Conservation (phyloP, 2,797 vertebrate species). For the Argya squamiceps region DNA sequence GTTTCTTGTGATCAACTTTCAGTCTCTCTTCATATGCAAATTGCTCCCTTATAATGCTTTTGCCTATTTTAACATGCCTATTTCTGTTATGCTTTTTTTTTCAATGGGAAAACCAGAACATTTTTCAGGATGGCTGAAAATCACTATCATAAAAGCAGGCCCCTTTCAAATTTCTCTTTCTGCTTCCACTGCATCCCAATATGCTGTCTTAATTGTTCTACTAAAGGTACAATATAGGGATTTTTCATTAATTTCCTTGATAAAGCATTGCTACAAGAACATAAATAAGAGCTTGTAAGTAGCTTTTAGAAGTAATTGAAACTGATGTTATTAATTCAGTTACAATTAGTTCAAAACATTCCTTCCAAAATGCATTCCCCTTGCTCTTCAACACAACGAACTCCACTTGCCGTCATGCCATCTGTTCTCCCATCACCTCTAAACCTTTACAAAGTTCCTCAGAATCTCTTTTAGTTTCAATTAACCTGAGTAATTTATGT, state of each 20-base stretch:
- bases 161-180: not conserved
- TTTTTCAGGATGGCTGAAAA: not conserved
- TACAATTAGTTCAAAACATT: conserved; percentile 22
- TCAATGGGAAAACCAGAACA: not conserved
- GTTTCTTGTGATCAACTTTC: not conserved
- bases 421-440: conserved; percentile 48
- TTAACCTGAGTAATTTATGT: conserved; percentile 66
- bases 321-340: not conserved
- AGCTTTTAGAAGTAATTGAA: not conserved
- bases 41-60: not conserved
- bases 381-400: not conserved
- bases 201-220: not conserved
- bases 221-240: not conserved
- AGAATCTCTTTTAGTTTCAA: conserved; percentile 65
- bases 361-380: conserved; percentile 1
- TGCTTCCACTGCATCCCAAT: not conserved
- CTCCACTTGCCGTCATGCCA: conserved; percentile 40
- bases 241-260: not conserved
- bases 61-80: not conserved
- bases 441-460: conserved; percentile 45
- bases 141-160: not conserved
- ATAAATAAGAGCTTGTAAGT: not conserved
- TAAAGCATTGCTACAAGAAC: not conserved
- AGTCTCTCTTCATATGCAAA: not conserved
- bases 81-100: not conserved